These are phyloP conservation scores for Tokudaia muenninki DNA, from an alignment of 2,797 vertebrate genomes.

Conservation along the genomic window DNA sequence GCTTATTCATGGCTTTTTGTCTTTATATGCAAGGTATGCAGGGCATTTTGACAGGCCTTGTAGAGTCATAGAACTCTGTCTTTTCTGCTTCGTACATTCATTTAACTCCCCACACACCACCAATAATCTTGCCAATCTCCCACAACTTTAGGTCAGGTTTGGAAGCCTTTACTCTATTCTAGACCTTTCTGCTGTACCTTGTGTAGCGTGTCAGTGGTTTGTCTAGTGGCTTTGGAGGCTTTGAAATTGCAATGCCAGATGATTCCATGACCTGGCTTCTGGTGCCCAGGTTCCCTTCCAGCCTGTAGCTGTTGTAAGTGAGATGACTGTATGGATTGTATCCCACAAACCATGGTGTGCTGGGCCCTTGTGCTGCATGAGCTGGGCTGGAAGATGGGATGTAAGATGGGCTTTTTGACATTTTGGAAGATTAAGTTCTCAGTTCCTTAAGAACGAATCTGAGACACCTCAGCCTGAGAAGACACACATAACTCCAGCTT, in stretches of 20 bases:
- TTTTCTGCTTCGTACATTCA: slow-evolving; percentile 98
- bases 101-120: slow-evolving; percentile 99
- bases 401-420: slow-evolving; percentile 98
- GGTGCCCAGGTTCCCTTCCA: too few species aligned
- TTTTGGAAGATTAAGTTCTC: slow-evolving; percentile 90
- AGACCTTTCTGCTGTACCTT: slow-evolving; percentile 99
- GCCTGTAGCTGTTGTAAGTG: too few species aligned
- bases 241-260: slow-evolving; percentile 98
- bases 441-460: slow-evolving; percentile 90
- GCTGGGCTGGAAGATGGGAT: slow-evolving; percentile 97
- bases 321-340: too few species aligned
- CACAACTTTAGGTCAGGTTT: slow-evolving; percentile 99
- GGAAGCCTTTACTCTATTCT: slow-evolving; percentile 99
- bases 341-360: too few species aligned
- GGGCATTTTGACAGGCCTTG: slow-evolving; percentile 99
- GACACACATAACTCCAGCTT: not conserved
- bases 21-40: slow-evolving; percentile 97
- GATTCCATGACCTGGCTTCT: slow-evolving; percentile 86
- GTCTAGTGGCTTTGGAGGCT: slow-evolving; percentile 99
- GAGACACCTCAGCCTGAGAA: slow-evolving; percentile 77
- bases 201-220: slow-evolving; percentile 99
- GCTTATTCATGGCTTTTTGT: slow-evolving; percentile 97
- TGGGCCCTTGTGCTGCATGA: slow-evolving; percentile 90
- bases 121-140: slow-evolving; percentile 99
- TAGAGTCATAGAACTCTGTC: slow-evolving; percentile 98